Base-by-base conservation (phyloP, 1,140 invertebrate species). In the Brachionus asplanchnoidis region DNA sequence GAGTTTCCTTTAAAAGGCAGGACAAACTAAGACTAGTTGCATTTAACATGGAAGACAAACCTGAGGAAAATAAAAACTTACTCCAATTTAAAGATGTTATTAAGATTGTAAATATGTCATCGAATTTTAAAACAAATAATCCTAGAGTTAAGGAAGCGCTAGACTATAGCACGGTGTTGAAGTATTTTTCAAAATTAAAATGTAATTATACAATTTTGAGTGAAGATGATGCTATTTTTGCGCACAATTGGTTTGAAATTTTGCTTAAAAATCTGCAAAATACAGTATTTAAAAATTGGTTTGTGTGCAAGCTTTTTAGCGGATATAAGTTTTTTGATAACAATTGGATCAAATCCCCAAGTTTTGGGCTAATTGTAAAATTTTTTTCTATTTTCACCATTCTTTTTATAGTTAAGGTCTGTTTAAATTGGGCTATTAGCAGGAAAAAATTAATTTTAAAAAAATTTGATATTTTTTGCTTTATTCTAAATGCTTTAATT, bases 281-380 rank as follows among this genome's bases (percentile, higher is more conserved):
- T 6, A n/a, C 56, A 14, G 23, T n/a, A n/a, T n/a, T n/a, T n/a
- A n/a, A n/a, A n/a, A n/a, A n/a, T n/a, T n/a, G 79, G 79, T 46
- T 82, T 12, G 12, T 40, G n/a, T 23, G 20, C 23, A 82, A 82
- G 26, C 20, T 82, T 8, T 82, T 82, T 36, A 36, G 23, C n/a
- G 79, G 79, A 7, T 82, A 82, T n/a, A 65, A 26, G 9, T 82
- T 82, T 68, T 82, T 65, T 68, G 79, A 82, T 26, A 40, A 68
- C 11, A 14, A 82, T 44, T 82, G 79, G 79, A 8, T 56, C 14
- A 40, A 32, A 17, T 9, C 20, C 6, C 12, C 28, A 23, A 60
- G 40, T 46, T 73, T 73, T 73, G 14, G 11, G 17, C 3, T 73
- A 40, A 17, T 56, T 20, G 0, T 20, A n/a, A 32, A 56, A 60